A percentile compares a stretch with the other conserved stretches of the same genome.
These are phyloP conservation scores for Ctenopoma multispine DNA, from an alignment of 2,797 vertebrate species.

Conservation along the genomic window DNA sequence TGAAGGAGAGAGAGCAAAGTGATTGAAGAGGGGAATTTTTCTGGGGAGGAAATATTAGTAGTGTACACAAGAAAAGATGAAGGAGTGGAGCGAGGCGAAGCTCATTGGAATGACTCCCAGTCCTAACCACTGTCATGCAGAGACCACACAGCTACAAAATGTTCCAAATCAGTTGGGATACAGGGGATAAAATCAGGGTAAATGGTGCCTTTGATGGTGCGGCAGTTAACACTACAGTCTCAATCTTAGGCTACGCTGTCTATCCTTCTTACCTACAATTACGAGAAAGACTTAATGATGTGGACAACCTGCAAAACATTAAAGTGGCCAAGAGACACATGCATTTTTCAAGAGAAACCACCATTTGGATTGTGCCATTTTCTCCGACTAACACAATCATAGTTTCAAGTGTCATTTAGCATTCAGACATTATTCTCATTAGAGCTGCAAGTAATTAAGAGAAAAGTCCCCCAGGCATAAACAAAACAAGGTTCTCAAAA, in stretches of 20 bases:
- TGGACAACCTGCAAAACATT: slow-evolving; percentile 20
- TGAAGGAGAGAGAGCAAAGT: slow-evolving; percentile 41
- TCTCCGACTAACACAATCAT: slow-evolving; percentile 32
- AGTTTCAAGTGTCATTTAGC: slow-evolving; percentile 61
- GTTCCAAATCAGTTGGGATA: slow-evolving; percentile 56
- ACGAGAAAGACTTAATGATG: slow-evolving; percentile 27
- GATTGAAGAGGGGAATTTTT: slow-evolving; percentile 58
- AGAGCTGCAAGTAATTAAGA: slow-evolving; percentile 58
- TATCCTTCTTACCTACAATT: slow-evolving; percentile 44
- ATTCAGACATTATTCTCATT: slow-evolving; percentile 45
- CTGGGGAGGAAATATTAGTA: slow-evolving; percentile 63
- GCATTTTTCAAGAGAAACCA: slow-evolving; percentile 26
- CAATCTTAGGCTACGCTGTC: neutral
- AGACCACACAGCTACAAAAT: slow-evolving; percentile 65
- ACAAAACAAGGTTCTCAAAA: slow-evolving; percentile 39
- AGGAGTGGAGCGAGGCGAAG: slow-evolving; percentile 49
- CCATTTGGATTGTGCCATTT: slow-evolving; percentile 32
- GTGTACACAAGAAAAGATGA: slow-evolving; percentile 64
- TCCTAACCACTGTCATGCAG: slow-evolving; percentile 42
- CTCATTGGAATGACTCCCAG: slow-evolving; percentile 63
- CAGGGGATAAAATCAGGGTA: slow-evolving; percentile 33
- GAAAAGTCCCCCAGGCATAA: slow-evolving; percentile 54
- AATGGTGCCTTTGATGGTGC: slow-evolving; percentile 45
- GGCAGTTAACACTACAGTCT: slow-evolving; percentile 38
- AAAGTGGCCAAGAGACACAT: slow-evolving; percentile 5